Evolutionary conservation across 2,888 invertebrate species (phyloP), one percentile per base, ranked within the genome.

Genomic region (Augiades crinisus): DNA sequence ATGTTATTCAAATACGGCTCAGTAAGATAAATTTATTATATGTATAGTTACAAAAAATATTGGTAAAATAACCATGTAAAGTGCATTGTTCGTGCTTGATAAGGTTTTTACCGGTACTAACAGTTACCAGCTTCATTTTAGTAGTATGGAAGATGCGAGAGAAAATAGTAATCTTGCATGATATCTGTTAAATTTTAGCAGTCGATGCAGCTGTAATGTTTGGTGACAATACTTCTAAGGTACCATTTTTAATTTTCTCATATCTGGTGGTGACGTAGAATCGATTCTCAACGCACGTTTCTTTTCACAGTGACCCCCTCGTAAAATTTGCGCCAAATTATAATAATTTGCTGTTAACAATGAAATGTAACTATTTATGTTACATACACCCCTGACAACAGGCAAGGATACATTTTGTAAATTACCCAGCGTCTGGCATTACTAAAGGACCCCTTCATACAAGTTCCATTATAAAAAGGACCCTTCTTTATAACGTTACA

Each of bases 401-500:
- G 62, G 67, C 69, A 69, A 70, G 68, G 73, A 70, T 72, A 72
- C 74, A 70, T 77, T 74, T 69, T 72, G 75, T 78, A 78, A 80
- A 83, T 85, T 81, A 74, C 79, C 81, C 72, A 67, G 67, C 68
- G 67, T 61, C 67, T 65, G 67, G 64, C 64, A 60, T 57, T 60
- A 81, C 76, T 81, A 82, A 64, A 63, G 75, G 64, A 65, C 76
- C 77, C 85, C 74, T 72, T 78, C 73, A 87, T 88, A 75, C 82
- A 72, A 81, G 67, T 63, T 70, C 78, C 68, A 87, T 88, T 88
- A 87, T 83, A 79, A 79, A 73, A 71, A 71, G 68, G 69, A 73
- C 83, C 81, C 70, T 70, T 70, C 75, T 81, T 82, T 81, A 80
- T 80, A 76, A 85, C 73, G 84, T 81, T 86, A 81, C 85, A 80